Conservation (phyloP, 2,113 vertebrate genomes). For the Nothoprocta pentlandii region DNA sequence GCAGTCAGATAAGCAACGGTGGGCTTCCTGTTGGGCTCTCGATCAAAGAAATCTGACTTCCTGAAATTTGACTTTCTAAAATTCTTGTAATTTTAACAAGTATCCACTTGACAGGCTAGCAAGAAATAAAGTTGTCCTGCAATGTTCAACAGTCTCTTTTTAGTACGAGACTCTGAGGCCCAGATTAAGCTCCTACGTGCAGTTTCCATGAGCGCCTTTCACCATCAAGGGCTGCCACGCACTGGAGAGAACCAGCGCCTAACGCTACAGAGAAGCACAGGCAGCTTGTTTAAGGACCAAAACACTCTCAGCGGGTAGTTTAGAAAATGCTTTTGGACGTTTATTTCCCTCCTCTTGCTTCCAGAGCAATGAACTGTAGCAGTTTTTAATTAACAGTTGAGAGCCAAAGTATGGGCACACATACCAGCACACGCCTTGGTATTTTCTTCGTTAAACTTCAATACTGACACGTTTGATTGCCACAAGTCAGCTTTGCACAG, state of each 20-base stretch:
- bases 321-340: conserved; percentile 46
- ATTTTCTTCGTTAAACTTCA: neutral
- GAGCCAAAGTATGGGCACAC: conserved; percentile 11
- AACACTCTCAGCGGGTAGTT: conserved; percentile 23
- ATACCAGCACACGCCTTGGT: conserved; percentile 15
- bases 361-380: conserved; percentile 61
- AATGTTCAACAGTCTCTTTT: neutral
- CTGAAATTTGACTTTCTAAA: neutral
- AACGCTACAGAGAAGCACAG: neutral
- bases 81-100: neutral
- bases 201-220: neutral
- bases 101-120: neutral
- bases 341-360: conserved; percentile 51
- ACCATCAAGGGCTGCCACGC: neutral
- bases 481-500: neutral
- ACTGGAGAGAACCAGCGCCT: conserved; percentile 58
- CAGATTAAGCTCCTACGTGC: neutral
- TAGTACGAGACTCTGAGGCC: neutral
- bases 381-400: conserved; percentile 49
- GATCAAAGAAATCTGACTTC: neutral
- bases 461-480: neutral
- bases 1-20: neutral
- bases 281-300: neutral
- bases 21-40: neutral
- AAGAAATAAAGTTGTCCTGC: neutral